A percentile compares a stretch with the other conserved stretches of the same genome.
phyloP scores from a whole-genome alignment of 2,888 invertebrate species.

The Lasioglossum leucozonium region DNA sequence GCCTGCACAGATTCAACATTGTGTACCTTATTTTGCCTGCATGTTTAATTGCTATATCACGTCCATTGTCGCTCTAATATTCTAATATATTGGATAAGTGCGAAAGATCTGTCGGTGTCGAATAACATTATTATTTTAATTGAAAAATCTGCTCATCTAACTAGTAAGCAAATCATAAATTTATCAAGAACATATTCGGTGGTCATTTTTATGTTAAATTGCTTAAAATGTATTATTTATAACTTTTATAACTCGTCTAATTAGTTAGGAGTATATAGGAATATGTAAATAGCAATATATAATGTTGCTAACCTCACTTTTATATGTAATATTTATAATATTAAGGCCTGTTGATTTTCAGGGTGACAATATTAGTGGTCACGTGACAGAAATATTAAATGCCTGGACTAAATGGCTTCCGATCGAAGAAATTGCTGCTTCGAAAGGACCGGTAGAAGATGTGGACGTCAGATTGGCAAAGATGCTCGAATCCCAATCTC shows the following conservation, averaged over 20 bases:
- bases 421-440: conserved; percentile 84
- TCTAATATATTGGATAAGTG: conserved; percentile 14
- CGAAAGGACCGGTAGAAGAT: conserved; percentile 85
- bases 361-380: conserved; percentile 86
- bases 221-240: neutral
- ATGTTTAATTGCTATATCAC: neutral
- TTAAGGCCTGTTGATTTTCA: conserved; percentile 28
- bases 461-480: conserved; percentile 89
- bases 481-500: conserved; percentile 90
- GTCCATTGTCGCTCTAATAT: neutral
- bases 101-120: neutral
- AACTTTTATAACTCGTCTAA: neutral
- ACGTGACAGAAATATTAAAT: conserved; percentile 90
- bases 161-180: neutral
- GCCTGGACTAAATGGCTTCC: conserved; percentile 89
- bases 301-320: neutral
- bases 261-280: neutral
- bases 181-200: neutral
- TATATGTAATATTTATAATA: neutral
- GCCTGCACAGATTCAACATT: conserved; percentile 5
- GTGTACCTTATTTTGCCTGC: conserved; percentile 8
- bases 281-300: neutral
- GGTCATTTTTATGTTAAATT: neutral
- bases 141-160: neutral
- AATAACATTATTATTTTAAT: conserved; percentile 7